Evolutionary conservation across 2,888 invertebrate genomes (phyloP).

Genomic region (Drosophila diplacantha): DNA sequence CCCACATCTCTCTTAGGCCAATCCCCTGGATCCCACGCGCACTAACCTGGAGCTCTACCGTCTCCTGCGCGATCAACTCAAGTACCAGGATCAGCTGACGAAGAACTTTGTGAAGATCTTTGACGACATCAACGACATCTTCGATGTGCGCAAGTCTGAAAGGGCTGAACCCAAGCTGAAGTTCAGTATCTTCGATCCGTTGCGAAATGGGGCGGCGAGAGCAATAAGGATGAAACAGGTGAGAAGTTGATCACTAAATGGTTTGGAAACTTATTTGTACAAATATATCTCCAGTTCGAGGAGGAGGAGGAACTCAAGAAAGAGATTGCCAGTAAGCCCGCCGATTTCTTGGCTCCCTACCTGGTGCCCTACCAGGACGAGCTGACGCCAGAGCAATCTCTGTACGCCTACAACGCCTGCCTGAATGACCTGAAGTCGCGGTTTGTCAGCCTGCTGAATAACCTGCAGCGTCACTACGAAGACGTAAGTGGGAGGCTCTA

Average conservation of each 20-base stretch:
- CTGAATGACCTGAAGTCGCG: slow-evolving; percentile 83
- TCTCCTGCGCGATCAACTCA: slow-evolving; percentile 81
- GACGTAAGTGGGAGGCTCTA: slow-evolving; percentile 76
- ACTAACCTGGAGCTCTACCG: slow-evolving; percentile 83
- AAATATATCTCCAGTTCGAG: slow-evolving; percentile 57
- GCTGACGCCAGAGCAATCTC: slow-evolving; percentile 68
- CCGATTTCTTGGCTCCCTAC: slow-evolving; percentile 82
- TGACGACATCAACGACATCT: slow-evolving; percentile 77
- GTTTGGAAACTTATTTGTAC: not conserved
- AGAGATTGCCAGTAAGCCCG: slow-evolving; percentile 79
- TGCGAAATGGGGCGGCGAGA: slow-evolving; percentile 79
- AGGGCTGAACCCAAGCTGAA: slow-evolving; percentile 78
- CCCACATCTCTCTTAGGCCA: slow-evolving; percentile 79
- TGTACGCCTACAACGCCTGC: slow-evolving; percentile 78
- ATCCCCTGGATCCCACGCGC: slow-evolving; percentile 80
- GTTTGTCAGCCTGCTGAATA: slow-evolving; percentile 81
- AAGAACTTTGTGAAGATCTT: slow-evolving; percentile 79
- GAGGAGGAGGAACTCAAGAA: slow-evolving; percentile 76
- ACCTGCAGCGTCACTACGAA: slow-evolving; percentile 83
- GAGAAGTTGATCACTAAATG: not conserved
- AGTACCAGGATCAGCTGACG: slow-evolving; percentile 81
- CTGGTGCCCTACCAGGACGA: slow-evolving; percentile 77
- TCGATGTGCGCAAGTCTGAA: slow-evolving; percentile 79
- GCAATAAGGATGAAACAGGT: slow-evolving; percentile 79
- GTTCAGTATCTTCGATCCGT: slow-evolving; percentile 80